Evolutionary conservation across 1,140 invertebrate genomes (phyloP), one percentile per base, ranked within the genome.

Genomic region (Drosophila neocordata): DNA sequence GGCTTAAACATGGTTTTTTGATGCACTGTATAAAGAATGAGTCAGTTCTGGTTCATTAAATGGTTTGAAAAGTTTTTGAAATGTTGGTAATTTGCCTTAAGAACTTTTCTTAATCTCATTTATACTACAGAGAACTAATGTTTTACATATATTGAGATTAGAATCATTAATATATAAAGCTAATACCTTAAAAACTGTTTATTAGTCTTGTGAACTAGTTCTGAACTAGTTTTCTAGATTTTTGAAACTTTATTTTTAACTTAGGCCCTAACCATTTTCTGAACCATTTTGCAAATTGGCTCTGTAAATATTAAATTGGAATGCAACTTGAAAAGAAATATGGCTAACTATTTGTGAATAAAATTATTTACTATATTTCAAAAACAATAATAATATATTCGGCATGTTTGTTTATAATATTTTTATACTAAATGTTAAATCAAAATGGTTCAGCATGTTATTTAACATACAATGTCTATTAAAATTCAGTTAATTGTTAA

Each of bases 371-470:
- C 4, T 24, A 24, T 24, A 24, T 24, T 2, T 4, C 1, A 24
- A 24, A 24, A 24, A 24, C 1, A 24, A 24, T 2, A 24, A 4
- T 2, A 24, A 24, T 18, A 0, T 48, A 11, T 48, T 48, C 41
- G 15, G 41, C 15, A 48, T 48, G 15, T 48, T 48, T 48, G 41
- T 48, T 18, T 44, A 7, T 2, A 8, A 18, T 8, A 48, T 20
- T 48, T 48, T 20, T 7, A 44, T 44, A 13, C 41, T 44, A 44
- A 48, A 48, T 20, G 15, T 48, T 48, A 1, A 9, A 8, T 48
- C 2, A 48, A 48, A 48, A 48, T 48, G 15, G 8, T 20, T 48
- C 15, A 48, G 41, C 41, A 48, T 48, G 41, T 20, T 48, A 48
- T 20, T 48, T 31, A 31, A 31, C 27, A 3, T n/a, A n/a, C 6